These are phyloP conservation scores for Cottus gobio DNA, from an alignment of 2,113 vertebrate species.

Conservation along the genomic window DNA sequence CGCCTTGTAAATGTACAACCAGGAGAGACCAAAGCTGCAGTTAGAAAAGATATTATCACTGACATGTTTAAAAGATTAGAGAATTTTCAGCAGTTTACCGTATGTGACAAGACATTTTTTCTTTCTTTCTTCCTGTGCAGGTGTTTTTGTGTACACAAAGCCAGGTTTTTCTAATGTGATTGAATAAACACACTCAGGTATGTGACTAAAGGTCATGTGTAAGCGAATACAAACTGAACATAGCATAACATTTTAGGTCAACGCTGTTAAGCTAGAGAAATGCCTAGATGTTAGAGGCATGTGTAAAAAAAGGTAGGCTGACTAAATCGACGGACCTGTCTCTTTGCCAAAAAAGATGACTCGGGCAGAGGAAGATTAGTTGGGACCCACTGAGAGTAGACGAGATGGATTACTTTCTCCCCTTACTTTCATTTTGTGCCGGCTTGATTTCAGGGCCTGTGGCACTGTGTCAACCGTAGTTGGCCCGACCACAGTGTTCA, in stretches of 20 bases:
- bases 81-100: constrained; percentile 25
- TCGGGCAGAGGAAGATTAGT: constrained; percentile 40
- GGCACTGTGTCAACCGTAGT: constrained; percentile 51
- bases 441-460: constrained; percentile 51
- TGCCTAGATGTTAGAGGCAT: constrained; percentile 38
- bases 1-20: constrained; percentile 22
- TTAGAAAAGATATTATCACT: constrained; percentile 11
- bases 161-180: constrained; percentile 55
- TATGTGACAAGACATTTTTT: constrained; percentile 7
- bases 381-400: constrained; percentile 26
- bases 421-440: constrained; percentile 40
- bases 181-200: constrained; percentile 68
- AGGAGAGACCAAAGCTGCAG: constrained; percentile 12
- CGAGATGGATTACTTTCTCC: constrained; percentile 48
- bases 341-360: constrained; percentile 35
- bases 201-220: constrained; percentile 67
- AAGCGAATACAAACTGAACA: constrained; percentile 64
- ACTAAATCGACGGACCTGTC: constrained; percentile 26
- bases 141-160: constrained; percentile 83
- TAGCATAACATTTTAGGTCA: constrained; percentile 63
- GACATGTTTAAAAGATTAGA: constrained; percentile 1
- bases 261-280: constrained; percentile 32
- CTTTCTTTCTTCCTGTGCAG: constrained; percentile 9
- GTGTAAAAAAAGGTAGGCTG: constrained; percentile 57
- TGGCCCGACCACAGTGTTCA: constrained; percentile 42